phyloP scores from a whole-genome alignment of 2,113 vertebrate genomes.

The Phainopepla nitens region DNA sequence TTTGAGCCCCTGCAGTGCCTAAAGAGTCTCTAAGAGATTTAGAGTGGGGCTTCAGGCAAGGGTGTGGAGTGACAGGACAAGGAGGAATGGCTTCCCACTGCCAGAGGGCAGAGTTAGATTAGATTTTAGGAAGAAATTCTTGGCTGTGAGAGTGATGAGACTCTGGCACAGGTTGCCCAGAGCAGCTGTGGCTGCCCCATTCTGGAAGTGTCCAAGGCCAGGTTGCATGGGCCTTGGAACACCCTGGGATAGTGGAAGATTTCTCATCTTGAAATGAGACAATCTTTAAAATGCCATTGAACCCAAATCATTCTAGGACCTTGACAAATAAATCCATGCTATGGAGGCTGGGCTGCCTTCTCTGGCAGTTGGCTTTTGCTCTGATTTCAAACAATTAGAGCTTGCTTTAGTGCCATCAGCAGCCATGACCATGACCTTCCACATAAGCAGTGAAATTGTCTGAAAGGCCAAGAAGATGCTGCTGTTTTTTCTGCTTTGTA shows the following conservation, averaged over 20 bases:
- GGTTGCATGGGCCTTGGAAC: neutral
- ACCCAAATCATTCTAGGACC: neutral
- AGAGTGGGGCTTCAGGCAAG: neutral
- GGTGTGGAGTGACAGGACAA: neutral
- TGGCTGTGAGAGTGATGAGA: neutral
- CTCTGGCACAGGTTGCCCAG: neutral
- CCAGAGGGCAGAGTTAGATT: neutral
- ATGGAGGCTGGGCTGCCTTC: neutral
- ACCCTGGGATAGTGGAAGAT: neutral
- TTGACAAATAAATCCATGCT: neutral
- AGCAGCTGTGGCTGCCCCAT: neutral
- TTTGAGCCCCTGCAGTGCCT: neutral
- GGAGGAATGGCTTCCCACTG: neutral
- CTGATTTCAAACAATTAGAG: neutral
- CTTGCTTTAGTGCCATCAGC: neutral
- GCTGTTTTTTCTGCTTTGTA: neutral
- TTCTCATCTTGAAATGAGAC: neutral
- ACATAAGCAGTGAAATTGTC: neutral
- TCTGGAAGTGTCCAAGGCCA: neutral
- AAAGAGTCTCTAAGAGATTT: neutral
- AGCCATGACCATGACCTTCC: neutral
- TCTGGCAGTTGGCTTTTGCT: neutral
- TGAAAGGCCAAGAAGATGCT: neutral
- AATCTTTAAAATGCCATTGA: neutral
- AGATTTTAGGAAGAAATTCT: neutral